Percentiles rank a stretch among this genome's conserved stretches.
Evolutionary conservation across 2,113 vertebrate species (phyloP).

Genomic region (Ceuthmochares aereus): DNA sequence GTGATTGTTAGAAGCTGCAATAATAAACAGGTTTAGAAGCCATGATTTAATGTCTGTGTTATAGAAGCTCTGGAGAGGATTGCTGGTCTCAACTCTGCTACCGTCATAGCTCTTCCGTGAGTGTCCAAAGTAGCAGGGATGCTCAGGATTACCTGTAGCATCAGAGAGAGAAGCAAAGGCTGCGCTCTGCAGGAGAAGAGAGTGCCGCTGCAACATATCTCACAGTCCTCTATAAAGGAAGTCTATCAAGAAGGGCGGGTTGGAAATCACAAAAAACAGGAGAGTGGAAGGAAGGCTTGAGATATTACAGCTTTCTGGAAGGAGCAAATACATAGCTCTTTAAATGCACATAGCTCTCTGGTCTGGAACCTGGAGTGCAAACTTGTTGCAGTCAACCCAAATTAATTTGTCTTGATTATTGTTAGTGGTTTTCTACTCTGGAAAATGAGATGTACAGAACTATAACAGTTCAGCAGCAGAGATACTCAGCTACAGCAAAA

Average conservation of each 20-base stretch:
- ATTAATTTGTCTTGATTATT: background rate
- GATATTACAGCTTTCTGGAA: background rate
- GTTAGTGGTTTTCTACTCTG: background rate
- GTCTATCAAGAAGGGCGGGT: background rate
- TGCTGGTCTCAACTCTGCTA: background rate
- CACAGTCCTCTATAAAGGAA: background rate
- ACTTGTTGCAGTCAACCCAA: background rate
- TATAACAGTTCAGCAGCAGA: background rate
- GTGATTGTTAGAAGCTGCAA: background rate
- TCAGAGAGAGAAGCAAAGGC: background rate
- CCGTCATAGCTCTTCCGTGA: background rate
- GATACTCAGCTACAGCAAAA: background rate
- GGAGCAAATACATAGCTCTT: background rate
- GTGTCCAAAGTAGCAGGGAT: background rate
- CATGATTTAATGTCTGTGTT: background rate
- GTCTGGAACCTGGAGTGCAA: background rate
- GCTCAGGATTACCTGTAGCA: background rate
- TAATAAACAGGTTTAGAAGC: background rate
- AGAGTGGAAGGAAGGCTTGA: accelerated
- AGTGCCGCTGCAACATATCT: background rate
- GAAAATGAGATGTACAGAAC: background rate
- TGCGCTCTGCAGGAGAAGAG: background rate
- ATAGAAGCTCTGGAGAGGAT: background rate
- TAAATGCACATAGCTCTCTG: accelerated
- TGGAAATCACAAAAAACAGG: background rate